phyloP scores from a whole-genome alignment of 1,140 invertebrate genomes.

The Rhyzopertha dominica region DNA sequence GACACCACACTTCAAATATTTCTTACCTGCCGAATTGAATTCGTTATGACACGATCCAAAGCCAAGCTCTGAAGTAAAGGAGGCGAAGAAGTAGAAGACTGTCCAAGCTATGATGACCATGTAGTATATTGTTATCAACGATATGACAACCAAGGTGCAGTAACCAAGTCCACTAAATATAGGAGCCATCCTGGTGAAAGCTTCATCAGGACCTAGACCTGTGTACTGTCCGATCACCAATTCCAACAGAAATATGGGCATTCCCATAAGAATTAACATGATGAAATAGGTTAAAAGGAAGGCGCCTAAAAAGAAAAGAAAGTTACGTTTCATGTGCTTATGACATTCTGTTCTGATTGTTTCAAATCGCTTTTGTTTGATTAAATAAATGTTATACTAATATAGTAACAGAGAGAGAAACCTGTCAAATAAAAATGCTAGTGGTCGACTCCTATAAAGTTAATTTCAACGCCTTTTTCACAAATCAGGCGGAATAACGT shows the following conservation, averaged over 20 bases:
- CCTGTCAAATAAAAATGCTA: too few species aligned
- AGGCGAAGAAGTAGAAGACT: slow-evolving; percentile 68
- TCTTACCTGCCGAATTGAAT: slow-evolving; percentile 59
- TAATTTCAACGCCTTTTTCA: too few species aligned
- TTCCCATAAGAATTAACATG: slow-evolving; percentile 70
- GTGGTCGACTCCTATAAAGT: too few species aligned
- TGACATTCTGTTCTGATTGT: background rate
- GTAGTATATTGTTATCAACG: slow-evolving; percentile 75
- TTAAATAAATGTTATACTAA: too few species aligned
- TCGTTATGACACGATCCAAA: slow-evolving; percentile 69
- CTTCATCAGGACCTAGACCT: slow-evolving; percentile 54
- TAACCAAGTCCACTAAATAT: slow-evolving; percentile 62
- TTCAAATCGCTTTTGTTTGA: too few species aligned
- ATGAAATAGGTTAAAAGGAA: slow-evolving; percentile 76
- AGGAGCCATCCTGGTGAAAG: slow-evolving; percentile 56
- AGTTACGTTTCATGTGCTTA: slow-evolving; percentile 1
- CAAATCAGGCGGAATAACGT: too few species aligned
- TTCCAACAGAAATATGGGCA: slow-evolving; percentile 72
- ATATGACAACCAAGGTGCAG: slow-evolving; percentile 68
- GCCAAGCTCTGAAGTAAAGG: slow-evolving; percentile 60
- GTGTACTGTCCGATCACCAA: slow-evolving; percentile 62
- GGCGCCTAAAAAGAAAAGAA: slow-evolving; percentile 57
- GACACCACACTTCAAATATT: too few species aligned
- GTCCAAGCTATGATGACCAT: slow-evolving; percentile 79
- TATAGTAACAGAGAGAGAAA: too few species aligned